Evolutionary conservation across 1,140 invertebrate genomes (phyloP).

Genomic region (Musca domestica): DNA sequence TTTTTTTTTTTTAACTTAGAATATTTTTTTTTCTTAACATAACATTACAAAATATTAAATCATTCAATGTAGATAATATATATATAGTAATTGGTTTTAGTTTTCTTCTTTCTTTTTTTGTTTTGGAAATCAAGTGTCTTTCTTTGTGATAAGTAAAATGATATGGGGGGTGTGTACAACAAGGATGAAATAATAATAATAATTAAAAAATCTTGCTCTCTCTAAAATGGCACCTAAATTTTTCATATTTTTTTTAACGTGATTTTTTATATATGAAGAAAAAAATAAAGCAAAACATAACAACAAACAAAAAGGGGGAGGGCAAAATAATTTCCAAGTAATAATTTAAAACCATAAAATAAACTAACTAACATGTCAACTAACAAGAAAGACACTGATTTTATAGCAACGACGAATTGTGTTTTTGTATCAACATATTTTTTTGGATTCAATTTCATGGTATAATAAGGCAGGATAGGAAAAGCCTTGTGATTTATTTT

Average conservation of each 20-base stretch:
- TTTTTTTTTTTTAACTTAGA: conserved; percentile 14
- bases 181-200: too few relatives aligned
- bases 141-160: background rate
- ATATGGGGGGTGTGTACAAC: too few relatives aligned
- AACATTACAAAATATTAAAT: conserved; percentile 21
- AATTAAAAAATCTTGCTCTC: too few relatives aligned
- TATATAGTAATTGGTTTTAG: background rate
- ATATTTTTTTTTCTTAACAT: conserved; percentile 29
- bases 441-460: too few relatives aligned
- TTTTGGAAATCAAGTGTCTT: conserved; percentile 4
- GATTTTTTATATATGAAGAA: background rate
- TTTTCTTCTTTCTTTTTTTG: background rate
- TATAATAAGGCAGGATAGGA: too few relatives aligned
- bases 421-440: background rate
- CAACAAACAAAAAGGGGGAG: background rate
- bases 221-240: conserved; percentile 3
- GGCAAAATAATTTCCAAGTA: background rate
- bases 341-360: background rate
- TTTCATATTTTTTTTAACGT: background rate
- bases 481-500: too few relatives aligned
- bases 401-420: conserved; percentile 1
- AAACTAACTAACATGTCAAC: too few relatives aligned
- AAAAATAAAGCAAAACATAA: background rate
- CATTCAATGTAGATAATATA: background rate
- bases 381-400: conserved; percentile 12